phyloP scores from a whole-genome alignment of 2,113 vertebrate species.

The Oreochromis niloticus region DNA sequence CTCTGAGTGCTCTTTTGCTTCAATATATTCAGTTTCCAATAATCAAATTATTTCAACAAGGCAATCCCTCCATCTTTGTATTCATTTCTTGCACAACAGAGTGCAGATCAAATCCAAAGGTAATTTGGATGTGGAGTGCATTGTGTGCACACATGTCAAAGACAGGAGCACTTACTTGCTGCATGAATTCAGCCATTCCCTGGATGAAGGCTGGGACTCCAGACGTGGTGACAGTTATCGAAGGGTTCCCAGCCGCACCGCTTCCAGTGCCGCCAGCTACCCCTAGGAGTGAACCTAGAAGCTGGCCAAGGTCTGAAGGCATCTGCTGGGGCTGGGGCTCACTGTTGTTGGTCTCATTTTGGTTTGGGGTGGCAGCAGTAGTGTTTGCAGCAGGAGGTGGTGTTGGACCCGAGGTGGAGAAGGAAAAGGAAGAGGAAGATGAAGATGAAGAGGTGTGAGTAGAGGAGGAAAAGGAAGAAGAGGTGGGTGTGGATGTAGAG shows the following conservation, averaged over 20 bases:
- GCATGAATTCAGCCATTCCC: slow-evolving; percentile 86
- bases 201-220: slow-evolving; percentile 85
- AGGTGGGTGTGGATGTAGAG: slow-evolving; percentile 6
- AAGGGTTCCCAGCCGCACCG: slow-evolving; percentile 64
- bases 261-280: slow-evolving; percentile 60
- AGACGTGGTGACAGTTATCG: slow-evolving; percentile 82
- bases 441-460: slow-evolving; percentile 38
- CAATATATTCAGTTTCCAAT: not conserved
- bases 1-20: not conserved
- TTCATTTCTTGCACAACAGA: not conserved
- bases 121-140: not conserved
- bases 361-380: not conserved
- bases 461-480: slow-evolving; percentile 37
- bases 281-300: slow-evolving; percentile 81
- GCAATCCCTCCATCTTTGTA: not conserved
- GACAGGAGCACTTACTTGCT: slow-evolving; percentile 51
- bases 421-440: slow-evolving; percentile 45
- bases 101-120: not conserved
- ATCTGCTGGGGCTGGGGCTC: slow-evolving; percentile 59
- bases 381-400: slow-evolving; percentile 20
- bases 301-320: slow-evolving; percentile 68
- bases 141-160: not conserved
- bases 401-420: slow-evolving; percentile 39
- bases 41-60: not conserved
- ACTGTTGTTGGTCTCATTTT: not conserved